Conservation (phyloP, 2,113 vertebrate species). For the Rostratula benghalensis region DNA sequence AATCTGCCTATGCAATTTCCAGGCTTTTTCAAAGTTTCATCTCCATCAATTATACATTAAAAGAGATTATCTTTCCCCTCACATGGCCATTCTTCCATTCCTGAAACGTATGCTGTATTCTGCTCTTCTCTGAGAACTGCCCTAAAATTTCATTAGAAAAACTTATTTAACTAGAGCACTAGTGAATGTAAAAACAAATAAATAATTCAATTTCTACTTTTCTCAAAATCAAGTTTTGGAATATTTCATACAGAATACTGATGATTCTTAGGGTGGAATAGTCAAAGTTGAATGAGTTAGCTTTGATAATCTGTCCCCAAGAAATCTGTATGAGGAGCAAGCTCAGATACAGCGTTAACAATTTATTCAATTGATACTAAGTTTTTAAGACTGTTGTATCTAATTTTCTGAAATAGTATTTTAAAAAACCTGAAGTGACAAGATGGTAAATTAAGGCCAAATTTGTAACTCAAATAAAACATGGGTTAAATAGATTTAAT, state of each 20-base stretch:
- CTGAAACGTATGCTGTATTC: not conserved
- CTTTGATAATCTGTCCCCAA: not conserved
- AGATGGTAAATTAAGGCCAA: slow-evolving; percentile 40
- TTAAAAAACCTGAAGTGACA: slow-evolving; percentile 53
- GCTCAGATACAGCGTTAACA: not conserved
- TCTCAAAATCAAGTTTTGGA: not conserved
- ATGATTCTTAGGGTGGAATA: not conserved
- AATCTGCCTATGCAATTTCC: not conserved
- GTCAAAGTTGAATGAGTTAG: not conserved
- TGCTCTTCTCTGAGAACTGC: not conserved
- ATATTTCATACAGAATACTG: not conserved
- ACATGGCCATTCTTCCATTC: not conserved
- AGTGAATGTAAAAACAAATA: not conserved
- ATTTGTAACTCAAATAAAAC: not conserved
- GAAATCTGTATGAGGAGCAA: not conserved
- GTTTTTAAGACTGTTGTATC: slow-evolving; percentile 19
- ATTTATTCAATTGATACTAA: slow-evolving; percentile 12
- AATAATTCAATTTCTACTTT: not conserved
- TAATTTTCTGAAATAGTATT: slow-evolving; percentile 31
- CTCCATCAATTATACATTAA: not conserved
- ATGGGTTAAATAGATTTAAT: slow-evolving; percentile 45
- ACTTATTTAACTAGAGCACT: not conserved
- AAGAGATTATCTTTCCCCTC: not conserved
- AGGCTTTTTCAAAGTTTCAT: not conserved
- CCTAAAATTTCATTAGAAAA: not conserved